Conservation (phyloP, 2,888 invertebrate genomes). For the Dasypogon diadema region DNA sequence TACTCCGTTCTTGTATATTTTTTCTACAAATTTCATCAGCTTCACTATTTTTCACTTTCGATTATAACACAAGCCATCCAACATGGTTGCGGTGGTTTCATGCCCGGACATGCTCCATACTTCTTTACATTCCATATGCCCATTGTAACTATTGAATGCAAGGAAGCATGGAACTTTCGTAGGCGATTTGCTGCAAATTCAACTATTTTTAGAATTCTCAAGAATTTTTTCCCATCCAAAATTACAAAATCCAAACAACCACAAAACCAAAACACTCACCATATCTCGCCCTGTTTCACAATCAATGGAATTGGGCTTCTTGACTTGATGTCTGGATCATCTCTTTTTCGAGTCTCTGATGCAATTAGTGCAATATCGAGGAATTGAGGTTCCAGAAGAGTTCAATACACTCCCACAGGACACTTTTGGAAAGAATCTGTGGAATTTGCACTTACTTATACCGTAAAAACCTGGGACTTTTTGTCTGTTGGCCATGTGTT, state of each 20-base stretch:
- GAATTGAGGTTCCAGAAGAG: neutral
- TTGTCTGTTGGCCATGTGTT: constrained; percentile 5
- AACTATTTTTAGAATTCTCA: too few species aligned
- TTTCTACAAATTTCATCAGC: too few species aligned
- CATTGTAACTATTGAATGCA: constrained; percentile 69
- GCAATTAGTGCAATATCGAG: neutral
- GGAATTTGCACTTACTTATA: too few species aligned
- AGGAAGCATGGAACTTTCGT: constrained; percentile 70
- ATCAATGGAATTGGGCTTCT: too few species aligned
- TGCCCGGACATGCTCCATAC: constrained; percentile 69
- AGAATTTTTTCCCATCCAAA: too few species aligned
- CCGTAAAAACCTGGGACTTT: neutral
- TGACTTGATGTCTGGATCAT: too few species aligned
- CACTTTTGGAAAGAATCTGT: neutral
- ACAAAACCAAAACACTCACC: too few species aligned
- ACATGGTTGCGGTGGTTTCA: constrained; percentile 16
- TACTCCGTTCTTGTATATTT: neutral
- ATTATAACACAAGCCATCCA: neutral
- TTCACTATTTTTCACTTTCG: neutral
- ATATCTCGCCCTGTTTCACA: too few species aligned
- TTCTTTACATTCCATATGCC: constrained; percentile 71
- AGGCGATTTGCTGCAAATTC: constrained; percentile 55
- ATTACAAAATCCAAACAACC: too few species aligned
- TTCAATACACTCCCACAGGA: too few species aligned
- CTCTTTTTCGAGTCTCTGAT: too few species aligned